Conservation (phyloP, 1,140 invertebrate species). For the Chironomus striatipennis region DNA sequence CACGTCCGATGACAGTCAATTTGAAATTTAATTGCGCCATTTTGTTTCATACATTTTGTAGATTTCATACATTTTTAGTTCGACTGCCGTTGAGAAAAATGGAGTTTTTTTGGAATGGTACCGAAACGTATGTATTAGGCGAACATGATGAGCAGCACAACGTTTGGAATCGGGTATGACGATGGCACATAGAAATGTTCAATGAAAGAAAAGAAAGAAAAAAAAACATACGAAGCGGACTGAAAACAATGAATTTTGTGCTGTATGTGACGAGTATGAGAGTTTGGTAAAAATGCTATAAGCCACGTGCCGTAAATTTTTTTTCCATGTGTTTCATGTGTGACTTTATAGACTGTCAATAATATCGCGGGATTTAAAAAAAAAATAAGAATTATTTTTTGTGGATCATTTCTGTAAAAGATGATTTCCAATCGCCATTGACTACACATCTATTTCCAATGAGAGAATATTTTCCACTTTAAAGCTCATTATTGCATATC, state of each 20-base stretch:
- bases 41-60: conserved; percentile 14
- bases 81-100: neutral
- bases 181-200: neutral
- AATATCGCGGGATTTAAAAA: no score
- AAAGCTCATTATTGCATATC: conserved; percentile 13
- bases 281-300: conserved; percentile 9
- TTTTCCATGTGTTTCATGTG: neutral
- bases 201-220: neutral
- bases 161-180: neutral
- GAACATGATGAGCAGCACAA: neutral
- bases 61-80: conserved; percentile 14
- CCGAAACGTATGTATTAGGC: neutral
- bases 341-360: no score
- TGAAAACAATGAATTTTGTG: neutral
- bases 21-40: conserved; percentile 13
- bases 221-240: neutral
- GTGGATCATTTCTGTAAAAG: neutral
- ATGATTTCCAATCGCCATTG: neutral
- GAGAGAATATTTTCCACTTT: neutral
- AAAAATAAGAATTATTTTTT: no score
- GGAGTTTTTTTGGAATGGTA: neutral
- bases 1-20: neutral
- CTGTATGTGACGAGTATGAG: neutral
- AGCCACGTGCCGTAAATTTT: neutral
- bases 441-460: neutral